Conservation (phyloP, 2,113 vertebrate genomes). For the Psittacara wagleri region DNA sequence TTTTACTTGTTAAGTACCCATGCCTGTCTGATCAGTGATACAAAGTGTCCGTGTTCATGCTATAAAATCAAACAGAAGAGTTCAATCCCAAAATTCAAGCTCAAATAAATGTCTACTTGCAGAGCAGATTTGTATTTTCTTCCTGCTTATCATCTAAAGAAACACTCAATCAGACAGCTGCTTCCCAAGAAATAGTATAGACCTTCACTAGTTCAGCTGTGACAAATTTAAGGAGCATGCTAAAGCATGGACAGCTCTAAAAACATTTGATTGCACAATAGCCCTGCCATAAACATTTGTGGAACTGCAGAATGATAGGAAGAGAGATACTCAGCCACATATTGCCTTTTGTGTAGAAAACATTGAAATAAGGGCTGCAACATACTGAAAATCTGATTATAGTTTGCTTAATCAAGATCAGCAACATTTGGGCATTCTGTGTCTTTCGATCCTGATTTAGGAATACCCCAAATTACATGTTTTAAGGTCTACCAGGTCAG, state of each 20-base stretch:
- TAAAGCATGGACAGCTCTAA: not conserved
- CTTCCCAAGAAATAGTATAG: not conserved
- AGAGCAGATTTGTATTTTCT: not conserved
- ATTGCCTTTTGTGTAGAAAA: not conserved
- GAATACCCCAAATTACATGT: not conserved
- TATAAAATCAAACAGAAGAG: not conserved
- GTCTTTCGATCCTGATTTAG: not conserved
- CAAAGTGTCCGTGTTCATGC: fast-evolving
- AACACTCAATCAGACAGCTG: not conserved
- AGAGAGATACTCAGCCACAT: not conserved
- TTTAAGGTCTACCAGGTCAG: not conserved
- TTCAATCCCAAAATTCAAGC: not conserved
- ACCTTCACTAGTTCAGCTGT: not conserved
- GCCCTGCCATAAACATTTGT: not conserved
- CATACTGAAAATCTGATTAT: not conserved
- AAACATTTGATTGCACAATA: not conserved
- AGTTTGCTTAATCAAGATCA: not conserved
- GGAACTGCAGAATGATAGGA: fast-evolving
- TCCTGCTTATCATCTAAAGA: not conserved
- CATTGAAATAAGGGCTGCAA: not conserved
- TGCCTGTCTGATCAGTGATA: not conserved
- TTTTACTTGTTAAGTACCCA: not conserved
- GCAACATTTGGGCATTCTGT: not conserved
- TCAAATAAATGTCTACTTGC: not conserved
- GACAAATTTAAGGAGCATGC: not conserved